Conservation (phyloP, 2,113 vertebrate genomes). For the Brienomyrus brachyistius region DNA sequence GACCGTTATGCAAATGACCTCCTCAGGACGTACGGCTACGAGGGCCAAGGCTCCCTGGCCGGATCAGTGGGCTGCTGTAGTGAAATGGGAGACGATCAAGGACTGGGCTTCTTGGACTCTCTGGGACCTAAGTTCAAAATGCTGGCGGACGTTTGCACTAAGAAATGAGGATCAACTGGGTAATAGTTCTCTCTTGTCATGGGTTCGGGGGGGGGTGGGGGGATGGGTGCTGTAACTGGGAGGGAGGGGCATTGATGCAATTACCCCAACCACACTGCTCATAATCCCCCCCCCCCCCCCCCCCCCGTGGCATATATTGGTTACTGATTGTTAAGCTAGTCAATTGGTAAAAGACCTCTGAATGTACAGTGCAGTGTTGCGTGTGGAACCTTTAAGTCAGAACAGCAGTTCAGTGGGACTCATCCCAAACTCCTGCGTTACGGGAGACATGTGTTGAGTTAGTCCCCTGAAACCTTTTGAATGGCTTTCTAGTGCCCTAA, state of each 20-base stretch:
- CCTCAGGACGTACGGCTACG: slow-evolving; percentile 66
- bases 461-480: neutral
- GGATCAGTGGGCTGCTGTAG: slow-evolving; percentile 80
- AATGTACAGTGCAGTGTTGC: slow-evolving; percentile 2
- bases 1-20: slow-evolving; percentile 63
- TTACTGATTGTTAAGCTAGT: neutral
- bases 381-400: neutral
- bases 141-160: slow-evolving; percentile 68
- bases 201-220: no score
- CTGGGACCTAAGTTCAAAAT: slow-evolving; percentile 80
- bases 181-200: neutral
- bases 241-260: no score
- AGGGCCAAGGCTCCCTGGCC: slow-evolving; percentile 72
- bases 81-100: slow-evolving; percentile 60
- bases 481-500: neutral
- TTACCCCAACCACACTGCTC: no score
- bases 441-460: neutral
- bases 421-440: neutral
- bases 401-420: neutral
- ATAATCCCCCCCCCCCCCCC: neutral
- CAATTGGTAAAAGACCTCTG: neutral
- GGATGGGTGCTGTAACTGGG: no score
- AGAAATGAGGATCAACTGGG: slow-evolving; percentile 34
- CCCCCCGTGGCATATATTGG: neutral
- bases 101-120: slow-evolving; percentile 73